phyloP scores from a whole-genome alignment of 2,888 invertebrate species.

The Portevinia maculata region DNA sequence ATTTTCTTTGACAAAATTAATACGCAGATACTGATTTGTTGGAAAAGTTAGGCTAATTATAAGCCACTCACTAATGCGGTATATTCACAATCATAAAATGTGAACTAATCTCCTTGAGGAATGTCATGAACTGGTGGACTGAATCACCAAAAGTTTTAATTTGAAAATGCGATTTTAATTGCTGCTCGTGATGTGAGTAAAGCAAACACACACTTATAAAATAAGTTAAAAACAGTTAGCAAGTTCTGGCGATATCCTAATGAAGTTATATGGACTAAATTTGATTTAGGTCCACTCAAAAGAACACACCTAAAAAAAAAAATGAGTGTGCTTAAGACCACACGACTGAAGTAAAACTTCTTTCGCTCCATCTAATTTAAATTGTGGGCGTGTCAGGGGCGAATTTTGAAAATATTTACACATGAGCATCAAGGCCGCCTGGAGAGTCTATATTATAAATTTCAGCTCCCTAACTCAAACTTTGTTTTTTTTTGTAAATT shows the following conservation, averaged over 20 bases:
- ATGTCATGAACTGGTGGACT: slow-evolving; percentile 12
- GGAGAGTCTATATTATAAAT: too few relatives aligned
- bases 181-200: neutral
- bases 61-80: neutral
- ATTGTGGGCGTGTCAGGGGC: too few relatives aligned
- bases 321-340: too few relatives aligned
- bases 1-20: neutral
- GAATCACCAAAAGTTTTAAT: slow-evolving; percentile 9
- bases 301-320: too few relatives aligned
- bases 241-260: slow-evolving; percentile 32
- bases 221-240: slow-evolving; percentile 36
- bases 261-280: slow-evolving; percentile 24
- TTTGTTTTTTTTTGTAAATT: too few relatives aligned
- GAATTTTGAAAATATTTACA: too few relatives aligned
- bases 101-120: slow-evolving; percentile 3
- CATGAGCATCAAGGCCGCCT: too few relatives aligned
- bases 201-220: slow-evolving; percentile 37
- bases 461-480: too few relatives aligned
- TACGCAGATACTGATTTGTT: neutral
- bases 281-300: slow-evolving; percentile 34
- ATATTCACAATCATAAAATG: slow-evolving; percentile 6
- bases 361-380: too few relatives aligned
- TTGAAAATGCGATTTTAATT: neutral
- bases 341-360: too few relatives aligned
- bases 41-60: slow-evolving; percentile 24